A percentile compares a stretch with the other conserved stretches of the same genome.
These are phyloP conservation scores for Drosophila anomelani DNA, from an alignment of 2,888 invertebrate species.

Conservation along the genomic window DNA sequence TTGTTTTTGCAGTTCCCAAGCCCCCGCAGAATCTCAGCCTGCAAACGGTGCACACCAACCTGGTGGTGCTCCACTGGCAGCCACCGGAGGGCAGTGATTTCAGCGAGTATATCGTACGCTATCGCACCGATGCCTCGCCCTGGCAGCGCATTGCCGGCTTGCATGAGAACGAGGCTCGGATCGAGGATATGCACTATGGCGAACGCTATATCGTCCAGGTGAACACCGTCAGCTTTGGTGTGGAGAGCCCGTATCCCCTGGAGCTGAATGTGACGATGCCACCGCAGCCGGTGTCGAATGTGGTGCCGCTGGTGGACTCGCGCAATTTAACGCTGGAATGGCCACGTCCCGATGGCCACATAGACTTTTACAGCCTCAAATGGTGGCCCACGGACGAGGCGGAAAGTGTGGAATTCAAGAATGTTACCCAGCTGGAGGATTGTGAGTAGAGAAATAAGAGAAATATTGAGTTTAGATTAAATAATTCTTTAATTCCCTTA, in stretches of 20 bases:
- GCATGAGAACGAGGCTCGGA: constrained; percentile 89
- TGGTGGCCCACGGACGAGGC: constrained; percentile 89
- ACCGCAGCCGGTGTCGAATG: constrained; percentile 94
- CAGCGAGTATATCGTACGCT: constrained; percentile 91
- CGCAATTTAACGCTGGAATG: constrained; percentile 96
- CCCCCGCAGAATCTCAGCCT: constrained; percentile 92
- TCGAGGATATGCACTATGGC: constrained; percentile 94
- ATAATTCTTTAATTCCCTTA: not conserved
- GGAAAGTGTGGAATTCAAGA: constrained; percentile 85
- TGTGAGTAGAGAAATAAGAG: constrained; percentile 56
- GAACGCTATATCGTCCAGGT: constrained; percentile 94
- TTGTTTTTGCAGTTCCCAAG: constrained; percentile 88
- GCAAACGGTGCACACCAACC: constrained; percentile 91
- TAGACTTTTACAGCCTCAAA: constrained; percentile 92
- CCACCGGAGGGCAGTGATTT: constrained; percentile 88
- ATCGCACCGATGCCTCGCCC: constrained; percentile 90
- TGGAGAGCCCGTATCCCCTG: constrained; percentile 92
- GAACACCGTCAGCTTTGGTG: constrained; percentile 92
- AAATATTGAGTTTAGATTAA: too few relatives aligned
- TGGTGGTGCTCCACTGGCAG: constrained; percentile 91
- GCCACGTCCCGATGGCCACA: constrained; percentile 94
- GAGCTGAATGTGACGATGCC: constrained; percentile 94
- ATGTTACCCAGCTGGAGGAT: constrained; percentile 85
- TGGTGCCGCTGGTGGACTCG: constrained; percentile 92
- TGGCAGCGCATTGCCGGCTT: constrained; percentile 90